Base-by-base conservation (phyloP, 2,797 vertebrate species). In the Delichon dasypus region DNA sequence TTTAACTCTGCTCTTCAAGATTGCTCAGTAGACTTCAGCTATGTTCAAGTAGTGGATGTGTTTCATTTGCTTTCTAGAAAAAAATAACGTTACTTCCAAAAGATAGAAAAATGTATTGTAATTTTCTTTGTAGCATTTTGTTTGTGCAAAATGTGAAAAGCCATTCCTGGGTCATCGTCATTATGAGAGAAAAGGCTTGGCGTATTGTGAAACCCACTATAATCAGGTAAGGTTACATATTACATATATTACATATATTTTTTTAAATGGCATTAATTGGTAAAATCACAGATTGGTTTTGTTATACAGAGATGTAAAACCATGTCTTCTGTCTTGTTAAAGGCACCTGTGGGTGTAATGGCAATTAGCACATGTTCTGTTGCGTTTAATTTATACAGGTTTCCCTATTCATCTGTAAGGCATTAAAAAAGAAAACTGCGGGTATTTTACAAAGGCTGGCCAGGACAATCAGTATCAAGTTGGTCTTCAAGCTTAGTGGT, bases 151-250 rank as follows among this genome's bases (percentile, higher is more conserved):
- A 96, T 99, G 98, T 97, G 99, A 99, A 97, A 99, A 99, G 87
- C 99, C 99, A 48, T 99, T 99, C 97, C 98, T 99, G 36, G 99
- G 99, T 81, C 99, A 99, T 98, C 99, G 99, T 86, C 99, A 99
- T 96, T 99, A 99, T 6, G 99, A 99, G 97, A 98, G 99, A 95
- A 99, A 99, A 94, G 99, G 99, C 21, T 96, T 99, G 98, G 99
- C 99, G 0, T 99, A 99, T 96, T 99, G 99, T 82, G 99, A 99
- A 98, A 99, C 99, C 75, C 99, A 99, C 97, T 99, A 99, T 95
- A 99, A 99, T 97, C 99, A 99, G 99, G 99, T 99, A 98, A 94
- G 88, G 42, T 21, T 85, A 19, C 25, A 2, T 85, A 9, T 38
- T 38, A 38, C 38, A 38, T 38, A 38, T 38, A 38, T 38, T 38